Conservation (phyloP, 2,888 invertebrate species). For the Acronicta aceris region DNA sequence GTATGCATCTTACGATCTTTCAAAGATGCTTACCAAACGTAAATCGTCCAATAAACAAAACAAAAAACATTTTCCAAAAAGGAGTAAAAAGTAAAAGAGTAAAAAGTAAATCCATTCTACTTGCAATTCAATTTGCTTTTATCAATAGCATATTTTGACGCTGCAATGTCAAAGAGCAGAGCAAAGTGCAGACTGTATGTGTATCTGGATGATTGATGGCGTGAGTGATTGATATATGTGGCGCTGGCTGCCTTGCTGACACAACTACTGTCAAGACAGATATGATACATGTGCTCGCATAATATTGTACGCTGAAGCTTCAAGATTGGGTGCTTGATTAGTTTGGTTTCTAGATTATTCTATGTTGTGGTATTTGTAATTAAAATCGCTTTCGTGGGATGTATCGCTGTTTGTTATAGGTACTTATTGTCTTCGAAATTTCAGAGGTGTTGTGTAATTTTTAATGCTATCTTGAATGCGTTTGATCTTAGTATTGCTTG, state of each 20-base stretch:
- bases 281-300: slow-evolving; percentile 45
- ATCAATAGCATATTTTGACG: slow-evolving; percentile 30
- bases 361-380: background rate
- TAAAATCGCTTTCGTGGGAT: too few species aligned
- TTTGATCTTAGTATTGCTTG: too few species aligned
- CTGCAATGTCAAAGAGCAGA: slow-evolving; percentile 44
- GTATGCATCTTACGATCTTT: too few species aligned
- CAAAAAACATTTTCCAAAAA: too few species aligned
- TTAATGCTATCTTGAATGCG: too few species aligned
- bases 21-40: too few species aligned
- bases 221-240: slow-evolving; percentile 52
- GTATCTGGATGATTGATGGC: slow-evolving; percentile 58
- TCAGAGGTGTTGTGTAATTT: too few species aligned
- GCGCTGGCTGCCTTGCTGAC: slow-evolving; percentile 24
- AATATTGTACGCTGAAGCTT: slow-evolving; percentile 13
- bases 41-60: too few species aligned
- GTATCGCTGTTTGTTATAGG: too few species aligned
- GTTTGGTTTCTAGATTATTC: slow-evolving; percentile 39
- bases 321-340: slow-evolving; percentile 40
- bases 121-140: slow-evolving; percentile 6
- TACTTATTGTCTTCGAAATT: too few species aligned
- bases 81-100: too few species aligned
- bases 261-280: slow-evolving; percentile 36
- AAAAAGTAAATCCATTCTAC: background rate
- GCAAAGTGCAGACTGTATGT: slow-evolving; percentile 52